These are phyloP conservation scores for Drosophila nr. perissopoda DNA, from an alignment of 2,888 invertebrate genomes.

Conservation along the genomic window DNA sequence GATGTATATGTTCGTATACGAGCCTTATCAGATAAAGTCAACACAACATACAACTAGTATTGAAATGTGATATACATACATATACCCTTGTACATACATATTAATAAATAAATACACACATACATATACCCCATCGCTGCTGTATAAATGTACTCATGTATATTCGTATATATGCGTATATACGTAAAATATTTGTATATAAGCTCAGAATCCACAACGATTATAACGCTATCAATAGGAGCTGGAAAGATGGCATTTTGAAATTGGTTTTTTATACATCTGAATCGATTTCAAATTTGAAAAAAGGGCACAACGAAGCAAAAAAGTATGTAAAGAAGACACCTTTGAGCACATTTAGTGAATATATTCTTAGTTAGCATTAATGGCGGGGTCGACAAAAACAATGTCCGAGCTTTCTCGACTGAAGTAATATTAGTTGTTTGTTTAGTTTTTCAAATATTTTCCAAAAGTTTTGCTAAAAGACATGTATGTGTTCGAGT, in stretches of 20 bases:
- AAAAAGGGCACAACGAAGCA: neutral
- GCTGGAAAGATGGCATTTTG: neutral
- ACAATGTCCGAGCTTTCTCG: neutral
- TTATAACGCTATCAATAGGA: neutral
- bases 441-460: neutral
- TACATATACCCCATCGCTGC: neutral
- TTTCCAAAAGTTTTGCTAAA: neutral
- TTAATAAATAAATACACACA: neutral
- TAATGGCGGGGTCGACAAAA: neutral
- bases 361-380: neutral
- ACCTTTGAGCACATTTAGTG: neutral
- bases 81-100: neutral
- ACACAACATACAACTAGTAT: neutral
- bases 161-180: neutral
- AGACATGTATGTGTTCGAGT: neutral
- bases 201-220: neutral
- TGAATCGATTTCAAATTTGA: neutral
- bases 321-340: neutral
- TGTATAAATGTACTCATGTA: neutral
- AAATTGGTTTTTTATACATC: neutral
- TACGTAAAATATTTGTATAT: neutral
- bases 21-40: neutral
- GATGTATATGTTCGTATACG: neutral
- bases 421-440: neutral
- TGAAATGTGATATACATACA: neutral